Evolutionary conservation across 2,797 vertebrate species (phyloP).

Genomic region (Harpagifer antarcticus): DNA sequence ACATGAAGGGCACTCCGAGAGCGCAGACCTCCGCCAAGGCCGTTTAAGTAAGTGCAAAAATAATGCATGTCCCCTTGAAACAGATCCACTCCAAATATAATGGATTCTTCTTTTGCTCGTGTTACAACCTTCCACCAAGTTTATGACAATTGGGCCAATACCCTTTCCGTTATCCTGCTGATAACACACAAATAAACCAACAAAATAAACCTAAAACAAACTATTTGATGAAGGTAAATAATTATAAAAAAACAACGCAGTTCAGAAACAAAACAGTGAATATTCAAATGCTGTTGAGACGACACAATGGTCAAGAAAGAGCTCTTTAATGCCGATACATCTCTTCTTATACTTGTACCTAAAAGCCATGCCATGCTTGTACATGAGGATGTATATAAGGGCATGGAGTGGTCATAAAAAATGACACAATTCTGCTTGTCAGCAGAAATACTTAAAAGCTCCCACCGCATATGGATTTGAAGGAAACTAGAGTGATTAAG

Average conservation of each 20-base stretch:
- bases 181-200: no score
- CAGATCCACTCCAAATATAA: no score
- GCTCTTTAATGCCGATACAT: conserved; percentile 4
- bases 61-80: no score
- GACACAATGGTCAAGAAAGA: conserved; percentile 9
- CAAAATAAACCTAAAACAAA: no score
- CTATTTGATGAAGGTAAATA: no score
- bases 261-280: conserved; percentile 1
- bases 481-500: conserved; percentile 58
- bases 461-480: conserved; percentile 47
- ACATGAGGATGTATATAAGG: conserved; percentile 14
- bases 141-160: no score
- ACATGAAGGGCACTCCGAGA: no score
- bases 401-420: conserved; percentile 33
- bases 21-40: no score
- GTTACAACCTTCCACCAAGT: no score
- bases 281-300: conserved; percentile 5
- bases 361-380: conserved; percentile 13
- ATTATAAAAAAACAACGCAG: conserved; percentile 15
- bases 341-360: conserved; percentile 18
- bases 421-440: conserved; percentile 40
- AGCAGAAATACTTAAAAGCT: conserved; percentile 60
- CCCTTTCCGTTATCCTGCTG: no score
- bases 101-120: no score
- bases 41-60: no score